Percentiles rank a stretch among this genome's conserved stretches.
phyloP scores from a whole-genome alignment of 1,140 invertebrate genomes.

The Bicyclus anynana region DNA sequence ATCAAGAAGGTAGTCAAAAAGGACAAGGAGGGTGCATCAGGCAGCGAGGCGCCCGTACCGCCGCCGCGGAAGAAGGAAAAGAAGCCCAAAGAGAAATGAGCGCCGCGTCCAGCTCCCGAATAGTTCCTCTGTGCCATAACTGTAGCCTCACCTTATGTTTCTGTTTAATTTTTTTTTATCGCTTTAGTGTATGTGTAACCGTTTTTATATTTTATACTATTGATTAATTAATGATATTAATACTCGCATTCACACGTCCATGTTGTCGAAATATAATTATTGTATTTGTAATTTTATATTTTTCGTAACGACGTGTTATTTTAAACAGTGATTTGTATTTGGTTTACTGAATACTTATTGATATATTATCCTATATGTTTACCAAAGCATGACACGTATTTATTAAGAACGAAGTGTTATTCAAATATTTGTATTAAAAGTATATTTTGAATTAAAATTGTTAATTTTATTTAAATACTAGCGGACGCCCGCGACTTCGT shows the following conservation, averaged over 20 bases:
- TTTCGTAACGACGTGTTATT: constrained; percentile 38
- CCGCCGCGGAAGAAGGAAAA: constrained; percentile 76
- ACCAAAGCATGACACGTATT: constrained; percentile 60
- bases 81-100: constrained; percentile 74
- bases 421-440: constrained; percentile 62
- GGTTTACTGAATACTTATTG: constrained; percentile 43
- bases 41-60: constrained; percentile 65
- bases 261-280: constrained; percentile 44
- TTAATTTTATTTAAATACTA: constrained; percentile 7
- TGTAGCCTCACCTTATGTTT: constrained; percentile 56
- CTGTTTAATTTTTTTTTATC: constrained; percentile 61
- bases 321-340: constrained; percentile 37
- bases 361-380: constrained; percentile 28
- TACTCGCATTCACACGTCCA: constrained; percentile 52
- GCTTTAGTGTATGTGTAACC: constrained; percentile 65
- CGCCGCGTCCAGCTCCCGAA: constrained; percentile 39
- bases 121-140: constrained; percentile 72
- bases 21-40: constrained; percentile 53
- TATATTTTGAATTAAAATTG: constrained; percentile 49
- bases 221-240: constrained; percentile 33
- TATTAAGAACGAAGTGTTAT: constrained; percentile 47
- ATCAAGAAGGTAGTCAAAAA: constrained; percentile 69
- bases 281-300: constrained; percentile 38
- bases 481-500: no score
- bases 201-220: constrained; percentile 46